phyloP scores from a whole-genome alignment of 2,797 vertebrate species.

The Scomberomorus guttatus region DNA sequence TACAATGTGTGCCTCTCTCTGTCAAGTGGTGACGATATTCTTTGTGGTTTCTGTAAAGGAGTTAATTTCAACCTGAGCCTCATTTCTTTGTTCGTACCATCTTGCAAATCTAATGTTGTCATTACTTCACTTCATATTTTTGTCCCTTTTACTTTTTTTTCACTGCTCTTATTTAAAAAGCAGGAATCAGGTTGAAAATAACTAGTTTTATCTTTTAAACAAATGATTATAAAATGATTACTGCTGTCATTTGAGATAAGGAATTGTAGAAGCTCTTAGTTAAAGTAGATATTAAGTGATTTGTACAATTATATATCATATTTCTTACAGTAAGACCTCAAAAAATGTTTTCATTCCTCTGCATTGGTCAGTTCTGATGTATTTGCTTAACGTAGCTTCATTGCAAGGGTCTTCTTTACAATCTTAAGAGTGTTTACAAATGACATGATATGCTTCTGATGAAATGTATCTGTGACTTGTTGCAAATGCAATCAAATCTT shows the following conservation, averaged over 20 bases:
- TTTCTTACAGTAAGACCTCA: constrained; percentile 28
- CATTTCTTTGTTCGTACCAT: background rate
- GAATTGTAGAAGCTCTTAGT: constrained; percentile 1
- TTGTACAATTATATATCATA: constrained; percentile 29
- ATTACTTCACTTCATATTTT: background rate
- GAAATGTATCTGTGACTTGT: constrained; percentile 52
- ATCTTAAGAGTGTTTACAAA: constrained; percentile 47
- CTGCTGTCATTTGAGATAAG: background rate
- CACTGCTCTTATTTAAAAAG: background rate
- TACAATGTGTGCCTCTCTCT: constrained; percentile 71
- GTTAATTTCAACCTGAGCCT: constrained; percentile 31
- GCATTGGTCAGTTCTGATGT: constrained; percentile 42
- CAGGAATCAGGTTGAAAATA: constrained; percentile 36
- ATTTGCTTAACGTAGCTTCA: constrained; percentile 50
- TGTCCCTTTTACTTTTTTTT: background rate
- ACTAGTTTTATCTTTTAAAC: constrained; percentile 26
- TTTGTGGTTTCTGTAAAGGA: constrained; percentile 49
- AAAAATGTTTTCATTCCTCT: constrained; percentile 28
- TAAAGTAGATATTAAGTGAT: constrained; percentile 11
- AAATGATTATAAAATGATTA: constrained; percentile 3
- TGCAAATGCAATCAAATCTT: constrained; percentile 26
- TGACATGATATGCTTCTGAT: constrained; percentile 41
- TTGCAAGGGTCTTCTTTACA: constrained; percentile 21
- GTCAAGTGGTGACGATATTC: constrained; percentile 43
- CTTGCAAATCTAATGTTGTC: background rate